Evolutionary conservation across 2,797 vertebrate genomes (phyloP), one percentile per base, ranked within the genome.

Genomic region (Megaceryle alcyon): DNA sequence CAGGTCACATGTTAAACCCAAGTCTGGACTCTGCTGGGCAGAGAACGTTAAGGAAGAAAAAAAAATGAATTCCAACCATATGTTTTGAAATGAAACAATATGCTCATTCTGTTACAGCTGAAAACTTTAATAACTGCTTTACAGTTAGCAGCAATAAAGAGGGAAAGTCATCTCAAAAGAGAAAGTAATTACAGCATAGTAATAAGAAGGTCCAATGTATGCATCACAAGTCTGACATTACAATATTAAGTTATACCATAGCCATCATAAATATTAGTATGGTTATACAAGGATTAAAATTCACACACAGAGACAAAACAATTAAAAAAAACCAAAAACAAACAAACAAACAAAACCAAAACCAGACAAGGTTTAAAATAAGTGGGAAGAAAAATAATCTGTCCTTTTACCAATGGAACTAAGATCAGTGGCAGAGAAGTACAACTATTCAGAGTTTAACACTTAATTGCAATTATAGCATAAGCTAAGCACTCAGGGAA

Each of bases 31-130:
- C 91, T 1, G 3, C 73, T 87, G 90, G 90, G 91, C 93, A 96
- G 64, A 82, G 60, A 94, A 75, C 19, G 21, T 4, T 39, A 57
- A 56, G 44, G 78, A 57, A 41, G 5, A 56, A 87, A 72, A 94
- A 94, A 70, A 63, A 15, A 3, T 39, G 89, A 92, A 95, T 96
- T 95, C 83, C 49, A 95, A 93, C 88, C 96, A 94, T 94, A 96
- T 96, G 96, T 82, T 94, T 79, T 86, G 85, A 94, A 94, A 94
- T 46, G 41, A 96, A 97, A 96, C 94, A 96, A 92, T 90, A 88
- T 80, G 77, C 75, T 92, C 77, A 61, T 95, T 96, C 81, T 95
- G 57, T 26, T 82, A 71, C 56, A 84, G 75, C 56, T 87, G 53
- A 96, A 95, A 94, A 94, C 71, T 71, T 93, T 56, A 82, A 23